These are phyloP conservation scores for Parasteatoda tepidariorum DNA, from an alignment of 1,140 invertebrate genomes.

Conservation along the genomic window DNA sequence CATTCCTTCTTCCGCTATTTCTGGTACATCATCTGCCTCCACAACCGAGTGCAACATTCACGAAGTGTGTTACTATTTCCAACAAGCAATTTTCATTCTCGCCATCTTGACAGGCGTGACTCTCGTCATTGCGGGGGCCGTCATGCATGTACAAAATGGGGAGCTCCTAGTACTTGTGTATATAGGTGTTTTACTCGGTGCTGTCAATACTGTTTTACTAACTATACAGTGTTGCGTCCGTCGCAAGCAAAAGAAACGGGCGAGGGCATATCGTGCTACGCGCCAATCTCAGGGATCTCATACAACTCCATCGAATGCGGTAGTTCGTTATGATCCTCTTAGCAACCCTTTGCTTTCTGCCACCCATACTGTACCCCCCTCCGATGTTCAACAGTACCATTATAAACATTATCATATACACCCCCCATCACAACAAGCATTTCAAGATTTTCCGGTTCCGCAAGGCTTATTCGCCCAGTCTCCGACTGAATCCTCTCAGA, in stretches of 20 bases:
- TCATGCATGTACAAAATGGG: constrained; percentile 59
- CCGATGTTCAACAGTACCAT: constrained; percentile 51
- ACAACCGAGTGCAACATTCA: constrained; percentile 55
- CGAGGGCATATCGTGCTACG: constrained; percentile 37
- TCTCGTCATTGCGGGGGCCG: constrained; percentile 47
- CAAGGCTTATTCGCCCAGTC: constrained; percentile 46
- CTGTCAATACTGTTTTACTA: constrained; percentile 48
- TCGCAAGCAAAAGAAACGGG: constrained; percentile 47
- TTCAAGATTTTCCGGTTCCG: constrained; percentile 48
- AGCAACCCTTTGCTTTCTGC: constrained; percentile 47
- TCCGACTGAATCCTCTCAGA: constrained; percentile 51
- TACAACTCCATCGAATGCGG: constrained; percentile 33
- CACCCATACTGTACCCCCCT: constrained; percentile 30
- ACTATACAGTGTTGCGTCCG: constrained; percentile 54
- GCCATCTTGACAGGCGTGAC: constrained; percentile 53
- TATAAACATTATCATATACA: constrained; percentile 54
- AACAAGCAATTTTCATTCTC: constrained; percentile 55
- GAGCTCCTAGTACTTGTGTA: constrained; percentile 58
- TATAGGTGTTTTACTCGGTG: constrained; percentile 55
- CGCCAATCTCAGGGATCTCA: constrained; percentile 26
- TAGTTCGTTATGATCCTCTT: constrained; percentile 41
- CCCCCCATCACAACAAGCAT: constrained; percentile 21
- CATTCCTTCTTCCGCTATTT: constrained; percentile 25
- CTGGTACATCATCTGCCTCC: constrained; percentile 33
- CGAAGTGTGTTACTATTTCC: constrained; percentile 60